Conservation (phyloP, 1,140 invertebrate species). For the Parapsyche elsis region DNA sequence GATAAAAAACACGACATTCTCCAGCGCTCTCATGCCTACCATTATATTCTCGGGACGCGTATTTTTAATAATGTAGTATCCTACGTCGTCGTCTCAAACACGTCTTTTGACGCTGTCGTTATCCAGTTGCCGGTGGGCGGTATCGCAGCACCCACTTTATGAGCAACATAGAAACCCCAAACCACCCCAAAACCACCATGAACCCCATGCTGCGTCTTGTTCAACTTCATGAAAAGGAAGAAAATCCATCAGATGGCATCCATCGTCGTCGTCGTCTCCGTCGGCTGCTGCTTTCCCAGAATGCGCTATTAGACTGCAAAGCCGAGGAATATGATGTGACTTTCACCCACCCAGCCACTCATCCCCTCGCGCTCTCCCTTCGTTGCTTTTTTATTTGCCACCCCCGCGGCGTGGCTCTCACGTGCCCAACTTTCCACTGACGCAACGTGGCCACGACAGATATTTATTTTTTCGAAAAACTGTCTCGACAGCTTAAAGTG, state of each 20-base stretch:
- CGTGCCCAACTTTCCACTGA: conserved; percentile 36
- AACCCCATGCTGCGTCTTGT: not conserved
- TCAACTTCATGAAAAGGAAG: conserved; percentile 49
- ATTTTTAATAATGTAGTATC: conserved; percentile 32
- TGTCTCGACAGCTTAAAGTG: conserved; percentile 36
- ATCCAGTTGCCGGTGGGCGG: not conserved
- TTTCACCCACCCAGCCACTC: not conserved
- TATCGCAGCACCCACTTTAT: not conserved
- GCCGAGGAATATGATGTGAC: conserved; percentile 51
- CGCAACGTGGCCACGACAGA: conserved; percentile 48
- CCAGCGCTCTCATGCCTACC: not conserved
- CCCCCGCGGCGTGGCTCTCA: not conserved
- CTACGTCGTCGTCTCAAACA: conserved; percentile 23
- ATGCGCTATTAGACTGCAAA: conserved; percentile 54
- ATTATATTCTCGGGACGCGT: conserved; percentile 13
- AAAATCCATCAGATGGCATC: conserved; percentile 54
- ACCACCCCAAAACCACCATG: no score
- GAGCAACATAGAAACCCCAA: not conserved
- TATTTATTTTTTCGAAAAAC: conserved; percentile 47
- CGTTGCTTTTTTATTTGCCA: conserved; percentile 9
- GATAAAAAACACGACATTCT: conserved; percentile 2
- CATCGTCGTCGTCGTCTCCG: conserved; percentile 32
- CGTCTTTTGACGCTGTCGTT: conserved; percentile 30
- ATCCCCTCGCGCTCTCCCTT: not conserved
- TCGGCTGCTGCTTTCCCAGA: conserved; percentile 38